A percentile compares a stretch with the other conserved stretches of the same genome.
These are phyloP conservation scores for Chrysolophus pictus DNA, from an alignment of 2,797 vertebrate species.

Conservation along the genomic window DNA sequence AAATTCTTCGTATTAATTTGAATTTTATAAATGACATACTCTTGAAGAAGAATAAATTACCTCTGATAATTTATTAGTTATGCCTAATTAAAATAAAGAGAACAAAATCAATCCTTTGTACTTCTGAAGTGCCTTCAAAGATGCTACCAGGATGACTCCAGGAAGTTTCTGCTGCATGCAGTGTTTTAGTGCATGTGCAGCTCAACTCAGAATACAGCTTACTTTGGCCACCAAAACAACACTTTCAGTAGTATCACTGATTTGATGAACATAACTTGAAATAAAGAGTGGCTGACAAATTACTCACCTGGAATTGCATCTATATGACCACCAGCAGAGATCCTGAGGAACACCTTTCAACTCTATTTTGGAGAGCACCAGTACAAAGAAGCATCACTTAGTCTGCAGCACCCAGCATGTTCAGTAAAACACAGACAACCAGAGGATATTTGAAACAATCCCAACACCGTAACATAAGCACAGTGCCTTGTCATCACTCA, in stretches of 20 bases:
- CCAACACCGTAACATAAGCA: not conserved
- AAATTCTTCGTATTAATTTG: not conserved
- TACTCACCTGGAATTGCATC: not conserved
- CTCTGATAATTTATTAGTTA: not conserved
- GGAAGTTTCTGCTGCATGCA: not conserved
- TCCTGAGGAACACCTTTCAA: not conserved
- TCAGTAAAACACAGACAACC: not conserved
- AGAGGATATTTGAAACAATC: not conserved
- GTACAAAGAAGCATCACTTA: not conserved
- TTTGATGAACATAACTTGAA: not conserved
- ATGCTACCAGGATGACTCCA: not conserved
- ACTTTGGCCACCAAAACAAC: not conserved
- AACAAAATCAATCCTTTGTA: not conserved
- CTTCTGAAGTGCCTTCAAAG: not conserved
- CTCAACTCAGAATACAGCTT: not conserved
- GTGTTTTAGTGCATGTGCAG: not conserved
- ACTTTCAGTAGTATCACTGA: not conserved
- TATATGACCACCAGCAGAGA: not conserved
- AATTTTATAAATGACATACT: not conserved
- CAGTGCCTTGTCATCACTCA: constrained; percentile 20
- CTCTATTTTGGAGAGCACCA: not conserved
- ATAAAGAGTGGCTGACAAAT: not conserved
- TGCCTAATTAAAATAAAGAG: not conserved
- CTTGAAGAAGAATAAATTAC: not conserved
- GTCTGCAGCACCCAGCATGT: not conserved